These are phyloP conservation scores for Sylvilagus floridanus DNA, from an alignment of 2,797 vertebrate species.

Conservation along the genomic window DNA sequence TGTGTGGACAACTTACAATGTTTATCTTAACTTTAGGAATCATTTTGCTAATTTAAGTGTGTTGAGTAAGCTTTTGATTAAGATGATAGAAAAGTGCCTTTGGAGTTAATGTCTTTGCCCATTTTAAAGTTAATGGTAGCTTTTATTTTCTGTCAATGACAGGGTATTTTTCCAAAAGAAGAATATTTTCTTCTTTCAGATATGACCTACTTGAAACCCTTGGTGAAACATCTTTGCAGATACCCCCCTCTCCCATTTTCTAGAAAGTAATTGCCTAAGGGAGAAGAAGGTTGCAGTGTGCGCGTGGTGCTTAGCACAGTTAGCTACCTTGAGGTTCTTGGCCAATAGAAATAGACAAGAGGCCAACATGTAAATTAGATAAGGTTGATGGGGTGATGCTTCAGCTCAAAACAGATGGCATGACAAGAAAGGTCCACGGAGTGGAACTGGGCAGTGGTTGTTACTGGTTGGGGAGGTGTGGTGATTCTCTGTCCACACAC, in stretches of 20 bases:
- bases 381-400: too few species aligned
- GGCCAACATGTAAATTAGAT: too few species aligned
- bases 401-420: too few species aligned
- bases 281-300: not conserved
- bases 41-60: slow-evolving; percentile 48
- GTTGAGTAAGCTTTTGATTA: slow-evolving; percentile 60
- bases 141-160: slow-evolving; percentile 33
- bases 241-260: not conserved
- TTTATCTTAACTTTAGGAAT: slow-evolving; percentile 20
- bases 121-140: slow-evolving; percentile 35
- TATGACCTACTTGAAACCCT: not conserved
- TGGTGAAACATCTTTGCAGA: not conserved
- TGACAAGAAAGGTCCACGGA: too few species aligned
- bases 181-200: slow-evolving; percentile 18
- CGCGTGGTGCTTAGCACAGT: not conserved
- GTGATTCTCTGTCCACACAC: too few species aligned
- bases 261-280: not conserved
- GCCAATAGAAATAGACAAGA: too few species aligned
- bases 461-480: too few species aligned
- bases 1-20: slow-evolving; percentile 19
- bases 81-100: not conserved
- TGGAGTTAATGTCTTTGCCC: slow-evolving; percentile 41
- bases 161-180: not conserved
- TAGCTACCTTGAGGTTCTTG: too few species aligned
- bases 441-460: too few species aligned